Evolutionary conservation across 1,140 invertebrate species (phyloP), one percentile per base, ranked within the genome.

Genomic region (Hyphantria cunea): DNA sequence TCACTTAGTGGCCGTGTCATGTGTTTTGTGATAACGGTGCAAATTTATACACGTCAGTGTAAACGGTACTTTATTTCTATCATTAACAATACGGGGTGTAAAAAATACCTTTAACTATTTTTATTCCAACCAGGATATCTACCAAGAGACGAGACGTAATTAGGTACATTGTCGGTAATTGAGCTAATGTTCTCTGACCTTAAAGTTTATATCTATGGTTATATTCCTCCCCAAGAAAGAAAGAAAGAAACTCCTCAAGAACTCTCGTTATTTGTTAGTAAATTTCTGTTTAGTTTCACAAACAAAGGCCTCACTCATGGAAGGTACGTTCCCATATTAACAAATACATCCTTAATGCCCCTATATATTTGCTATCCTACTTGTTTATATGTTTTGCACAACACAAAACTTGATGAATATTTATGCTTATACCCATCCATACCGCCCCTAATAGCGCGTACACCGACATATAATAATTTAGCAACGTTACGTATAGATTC

Each of bases 1-100:
- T 88, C 85, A 86, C 85, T 88, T 88, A 88, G 81, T 59, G 69
- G 50, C 50, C 13, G 44, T 58, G 47, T 15, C 15, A 50, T 34
- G 37, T 41, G 48, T 42, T 17, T 33, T 31, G 48, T 33, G 37
- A 47, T 51, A 50, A 64, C 66, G 37, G 59, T 56, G 60, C 42
- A 61, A 65, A 72, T 72, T 76, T 63, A 73, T 78, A 68, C 55
- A 51, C 48, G 63, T 50, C 48, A 12, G 34, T 32, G 11, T 58
- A 33, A 15, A 49, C 25, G n/a, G 10, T 14, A 7, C 25, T 25
- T 44, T 42, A 14, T n/a, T 13, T 31, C 42, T 31, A 13, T 31
- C 0, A 31, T 15, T 51, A 5, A 11, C 11, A 11, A 11, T 8
- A 10, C 8, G 34, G n/a, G n/a, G n/a, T n/a, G n/a, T n/a, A n/a